Percentiles rank a stretch among this genome's conserved stretches.
phyloP scores from a whole-genome alignment of 2,797 vertebrate species.

The Epinephelus coioides region DNA sequence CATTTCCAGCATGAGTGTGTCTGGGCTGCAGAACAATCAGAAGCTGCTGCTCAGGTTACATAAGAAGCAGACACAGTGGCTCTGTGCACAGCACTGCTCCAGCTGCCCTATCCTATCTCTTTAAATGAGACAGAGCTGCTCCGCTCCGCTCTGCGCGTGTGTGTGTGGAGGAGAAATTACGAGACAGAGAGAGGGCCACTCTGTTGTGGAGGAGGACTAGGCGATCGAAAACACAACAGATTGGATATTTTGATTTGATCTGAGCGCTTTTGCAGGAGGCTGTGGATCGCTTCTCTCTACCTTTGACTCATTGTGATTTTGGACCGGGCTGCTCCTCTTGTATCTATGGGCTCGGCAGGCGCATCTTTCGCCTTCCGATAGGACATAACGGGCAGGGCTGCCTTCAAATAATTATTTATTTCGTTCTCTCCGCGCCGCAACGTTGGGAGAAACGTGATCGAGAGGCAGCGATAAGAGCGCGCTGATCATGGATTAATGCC shows the following conservation, averaged over 20 bases:
- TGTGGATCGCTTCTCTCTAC: not conserved
- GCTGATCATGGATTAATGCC: slow-evolving; percentile 84
- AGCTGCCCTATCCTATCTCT: slow-evolving; percentile 74
- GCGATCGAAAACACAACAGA: slow-evolving; percentile 50
- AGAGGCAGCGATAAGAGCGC: slow-evolving; percentile 45
- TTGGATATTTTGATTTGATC: not conserved
- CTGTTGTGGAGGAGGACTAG: slow-evolving; percentile 71
- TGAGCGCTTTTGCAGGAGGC: not conserved
- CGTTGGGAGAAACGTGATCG: slow-evolving; percentile 72
- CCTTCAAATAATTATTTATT: slow-evolving; percentile 62
- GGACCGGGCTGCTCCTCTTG: slow-evolving; percentile 26
- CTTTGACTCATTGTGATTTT: slow-evolving; percentile 2
- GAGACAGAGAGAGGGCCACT: slow-evolving; percentile 71
- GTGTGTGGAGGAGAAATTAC: slow-evolving; percentile 67
- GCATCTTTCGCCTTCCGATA: slow-evolving; percentile 69
- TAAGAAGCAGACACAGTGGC: slow-evolving; percentile 63
- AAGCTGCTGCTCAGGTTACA: slow-evolving; percentile 68
- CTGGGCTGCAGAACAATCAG: slow-evolving; percentile 25
- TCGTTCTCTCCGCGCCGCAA: slow-evolving; percentile 62
- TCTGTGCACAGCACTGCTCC: slow-evolving; percentile 47
- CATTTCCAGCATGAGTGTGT: slow-evolving; percentile 1
- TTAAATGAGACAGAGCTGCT: slow-evolving; percentile 75
- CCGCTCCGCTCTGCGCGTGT: slow-evolving; percentile 43
- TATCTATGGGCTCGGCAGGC: slow-evolving; percentile 73
- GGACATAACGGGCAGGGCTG: slow-evolving; percentile 76